Conservation (phyloP, 2,888 invertebrate genomes). For the Danaus chrysippus region DNA sequence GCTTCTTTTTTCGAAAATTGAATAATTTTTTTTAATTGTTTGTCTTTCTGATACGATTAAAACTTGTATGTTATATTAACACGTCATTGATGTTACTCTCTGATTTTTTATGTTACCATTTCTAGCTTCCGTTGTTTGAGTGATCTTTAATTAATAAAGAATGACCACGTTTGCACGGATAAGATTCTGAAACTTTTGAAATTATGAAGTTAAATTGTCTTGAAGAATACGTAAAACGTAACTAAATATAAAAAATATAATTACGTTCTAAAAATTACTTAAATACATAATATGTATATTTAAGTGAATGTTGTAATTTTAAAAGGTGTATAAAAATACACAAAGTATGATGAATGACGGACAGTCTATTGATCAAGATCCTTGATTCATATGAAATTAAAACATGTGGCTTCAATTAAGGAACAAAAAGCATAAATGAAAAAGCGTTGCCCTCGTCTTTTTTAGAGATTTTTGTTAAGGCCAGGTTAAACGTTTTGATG, state of each 20-base stretch:
- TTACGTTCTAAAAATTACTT: too few species aligned
- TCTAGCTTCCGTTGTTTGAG: not conserved
- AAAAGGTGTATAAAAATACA: not conserved
- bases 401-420: constrained; percentile 70
- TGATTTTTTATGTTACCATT: not conserved
- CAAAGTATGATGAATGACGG: not conserved
- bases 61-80: constrained; percentile 21
- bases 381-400: constrained; percentile 53
- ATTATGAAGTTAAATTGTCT: too few species aligned
- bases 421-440: constrained; percentile 46
- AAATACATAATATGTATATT: too few species aligned
- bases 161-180: too few species aligned
- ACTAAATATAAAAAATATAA: too few species aligned
- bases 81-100: constrained; percentile 9
- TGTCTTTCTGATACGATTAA: constrained; percentile 19
- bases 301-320: too few species aligned
- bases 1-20: constrained; percentile 19
- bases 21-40: constrained; percentile 28
- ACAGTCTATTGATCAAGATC: constrained; percentile 13
- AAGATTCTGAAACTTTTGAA: too few species aligned
- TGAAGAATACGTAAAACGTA: too few species aligned
- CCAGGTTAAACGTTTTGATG: constrained; percentile 17
- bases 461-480: constrained; percentile 57
- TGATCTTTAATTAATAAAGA: not conserved
- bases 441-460: constrained; percentile 43